Percentiles rank a stretch among this genome's conserved stretches.
These are phyloP conservation scores for Xerus inauris DNA, from an alignment of 2,113 vertebrate species.

Conservation along the genomic window DNA sequence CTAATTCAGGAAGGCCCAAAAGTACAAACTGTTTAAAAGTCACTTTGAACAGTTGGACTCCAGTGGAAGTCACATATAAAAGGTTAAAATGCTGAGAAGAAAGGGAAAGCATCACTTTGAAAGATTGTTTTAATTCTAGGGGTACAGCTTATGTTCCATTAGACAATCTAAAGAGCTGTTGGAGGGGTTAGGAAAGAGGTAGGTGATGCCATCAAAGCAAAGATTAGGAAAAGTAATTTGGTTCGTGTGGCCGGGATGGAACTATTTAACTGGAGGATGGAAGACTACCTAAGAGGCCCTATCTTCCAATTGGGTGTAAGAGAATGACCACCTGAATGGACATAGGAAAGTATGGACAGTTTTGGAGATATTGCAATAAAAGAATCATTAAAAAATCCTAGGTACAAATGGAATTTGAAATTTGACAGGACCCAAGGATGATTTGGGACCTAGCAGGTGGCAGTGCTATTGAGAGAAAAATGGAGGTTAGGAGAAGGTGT, in stretches of 20 bases:
- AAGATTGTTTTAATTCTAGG: not conserved
- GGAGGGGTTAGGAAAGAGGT: not conserved
- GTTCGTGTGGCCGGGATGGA: not conserved
- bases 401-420: not conserved
- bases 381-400: not conserved
- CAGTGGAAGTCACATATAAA: not conserved
- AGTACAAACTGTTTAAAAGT: not conserved
- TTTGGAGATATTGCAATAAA: slow-evolving; percentile 21
- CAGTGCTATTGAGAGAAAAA: not conserved
- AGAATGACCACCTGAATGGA: not conserved
- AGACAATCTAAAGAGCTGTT: not conserved
- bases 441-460: not conserved
- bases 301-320: not conserved
- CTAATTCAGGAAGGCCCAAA: not conserved
- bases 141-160: not conserved
- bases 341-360: not conserved
- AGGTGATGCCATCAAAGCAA: not conserved
- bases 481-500: not conserved
- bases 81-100: not conserved
- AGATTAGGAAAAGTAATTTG: not conserved
- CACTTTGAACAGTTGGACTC: not conserved
- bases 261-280: not conserved
- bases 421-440: not conserved
- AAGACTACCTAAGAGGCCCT: not conserved
- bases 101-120: not conserved